Base-by-base conservation (phyloP, 2,797 vertebrate species). In the Dromococcyx pavoninus region DNA sequence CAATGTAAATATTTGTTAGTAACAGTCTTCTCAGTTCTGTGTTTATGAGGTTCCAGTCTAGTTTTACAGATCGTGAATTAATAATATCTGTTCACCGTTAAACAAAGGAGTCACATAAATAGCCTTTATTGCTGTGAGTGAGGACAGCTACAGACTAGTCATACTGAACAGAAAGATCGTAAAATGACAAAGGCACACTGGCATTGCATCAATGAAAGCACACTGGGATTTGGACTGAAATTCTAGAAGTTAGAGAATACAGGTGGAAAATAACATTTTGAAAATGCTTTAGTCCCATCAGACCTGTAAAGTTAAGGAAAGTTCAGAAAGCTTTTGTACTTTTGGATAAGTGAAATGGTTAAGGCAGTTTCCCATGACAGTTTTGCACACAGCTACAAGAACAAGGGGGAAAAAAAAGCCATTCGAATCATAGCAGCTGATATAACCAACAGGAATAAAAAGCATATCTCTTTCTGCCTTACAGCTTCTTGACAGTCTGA, bases 271-370 rank as follows among this genome's bases (percentile, higher is more conserved):
- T 37, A 81, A 32, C 11, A 71, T 74, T 83, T 65, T 81, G 57
- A 77, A 73, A 79, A 58, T 57, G 32, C 66, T 94, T 18, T 33
- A 53, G 11, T 92, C 66, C 54, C 77, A 57, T 82, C n/a, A 66
- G 88, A 79, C n/a, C 54, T 90, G 39, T 73, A 86, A 95, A 70
- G 53, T 62, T 89, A 61, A 67, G 85, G 48, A 61, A 84, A 25
- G 23, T 69, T 85, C 46, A 64, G 58, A 41, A 80, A 82, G 11
- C 7, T 56, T 62, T 89, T 77, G 16, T 83, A 62, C 5, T 7
- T 94, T 80, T 91, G 32, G 33, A 69, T 78, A 93, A 85, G 48
- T 30, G 91, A 91, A 87, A 56, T 60, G 15, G 65, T 81, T 73
- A 71, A 88, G 50, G 66, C 0, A 0, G 21, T 70, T 85, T 81